These are phyloP conservation scores for Perca flavescens DNA, from an alignment of 2,113 vertebrate species.

Conservation along the genomic window DNA sequence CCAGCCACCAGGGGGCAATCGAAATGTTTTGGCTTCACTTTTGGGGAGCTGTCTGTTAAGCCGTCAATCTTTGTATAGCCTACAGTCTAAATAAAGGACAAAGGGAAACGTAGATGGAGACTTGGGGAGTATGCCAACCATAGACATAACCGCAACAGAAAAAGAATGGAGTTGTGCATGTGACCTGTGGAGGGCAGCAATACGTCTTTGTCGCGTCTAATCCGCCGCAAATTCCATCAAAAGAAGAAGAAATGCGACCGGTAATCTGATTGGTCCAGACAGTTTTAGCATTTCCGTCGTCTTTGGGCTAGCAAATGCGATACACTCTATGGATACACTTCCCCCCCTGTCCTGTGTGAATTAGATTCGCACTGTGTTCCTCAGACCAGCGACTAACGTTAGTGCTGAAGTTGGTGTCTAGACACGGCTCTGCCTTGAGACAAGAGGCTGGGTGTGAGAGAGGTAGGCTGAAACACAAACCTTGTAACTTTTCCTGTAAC, in stretches of 20 bases:
- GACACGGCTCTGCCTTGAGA: not conserved
- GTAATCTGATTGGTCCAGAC: constrained; percentile 58
- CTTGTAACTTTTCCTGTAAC: not conserved
- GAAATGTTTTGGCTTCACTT: too few relatives aligned
- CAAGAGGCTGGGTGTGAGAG: constrained; percentile 6
- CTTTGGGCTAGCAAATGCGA: not conserved
- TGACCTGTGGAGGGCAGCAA: too few relatives aligned
- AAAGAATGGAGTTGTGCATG: too few relatives aligned
- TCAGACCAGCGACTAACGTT: not conserved
- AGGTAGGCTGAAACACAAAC: constrained; percentile 31
- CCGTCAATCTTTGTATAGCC: too few relatives aligned
- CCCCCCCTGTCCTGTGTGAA: not conserved
- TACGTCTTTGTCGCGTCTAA: too few relatives aligned
- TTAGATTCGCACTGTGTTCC: not conserved
- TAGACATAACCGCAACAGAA: too few relatives aligned
- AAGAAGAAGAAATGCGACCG: not conserved
- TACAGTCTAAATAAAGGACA: too few relatives aligned
- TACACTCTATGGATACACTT: not conserved
- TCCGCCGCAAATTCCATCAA: too few relatives aligned
- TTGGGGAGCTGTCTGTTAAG: too few relatives aligned
- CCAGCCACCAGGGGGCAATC: too few relatives aligned
- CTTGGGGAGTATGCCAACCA: too few relatives aligned
- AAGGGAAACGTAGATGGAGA: too few relatives aligned
- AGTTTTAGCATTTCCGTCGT: constrained; percentile 28
- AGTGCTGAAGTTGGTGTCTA: not conserved